A percentile compares a stretch with the other conserved stretches of the same genome.
These are phyloP conservation scores for Drosophila picticornis DNA, from an alignment of 2,888 invertebrate species.

Conservation along the genomic window DNA sequence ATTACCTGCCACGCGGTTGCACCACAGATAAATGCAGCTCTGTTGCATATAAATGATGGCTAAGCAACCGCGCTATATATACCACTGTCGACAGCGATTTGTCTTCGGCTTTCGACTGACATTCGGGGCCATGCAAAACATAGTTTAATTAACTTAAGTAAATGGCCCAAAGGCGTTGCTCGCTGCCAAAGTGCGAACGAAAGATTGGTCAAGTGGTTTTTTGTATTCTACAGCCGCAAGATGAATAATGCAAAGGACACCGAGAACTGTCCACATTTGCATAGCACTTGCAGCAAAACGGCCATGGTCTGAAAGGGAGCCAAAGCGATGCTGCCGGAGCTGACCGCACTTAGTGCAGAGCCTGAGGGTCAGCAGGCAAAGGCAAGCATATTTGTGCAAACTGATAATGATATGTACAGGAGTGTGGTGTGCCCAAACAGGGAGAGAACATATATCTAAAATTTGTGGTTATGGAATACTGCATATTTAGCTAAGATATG, in stretches of 20 bases:
- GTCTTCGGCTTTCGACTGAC: slow-evolving; percentile 56
- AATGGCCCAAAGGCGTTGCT: slow-evolving; percentile 24
- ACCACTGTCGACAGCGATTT: slow-evolving; percentile 45
- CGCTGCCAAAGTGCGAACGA: slow-evolving; percentile 50
- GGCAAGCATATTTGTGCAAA: slow-evolving; percentile 37
- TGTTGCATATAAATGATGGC: slow-evolving; percentile 61
- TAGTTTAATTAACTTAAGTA: slow-evolving; percentile 77
- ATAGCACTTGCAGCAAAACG: slow-evolving; percentile 31
- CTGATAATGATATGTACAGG: slow-evolving; percentile 30
- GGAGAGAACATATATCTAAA: neutral
- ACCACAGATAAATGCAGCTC: slow-evolving; percentile 59
- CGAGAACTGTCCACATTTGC: slow-evolving; percentile 49
- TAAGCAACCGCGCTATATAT: slow-evolving; percentile 25
- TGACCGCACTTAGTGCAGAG: slow-evolving; percentile 39
- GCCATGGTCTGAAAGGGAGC: neutral
- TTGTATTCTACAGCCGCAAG: slow-evolving; percentile 7
- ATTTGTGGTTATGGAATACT: neutral
- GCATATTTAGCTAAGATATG: neutral
- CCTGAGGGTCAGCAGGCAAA: slow-evolving; percentile 19
- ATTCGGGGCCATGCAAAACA: slow-evolving; percentile 37
- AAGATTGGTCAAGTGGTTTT: slow-evolving; percentile 9
- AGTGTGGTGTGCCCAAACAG: slow-evolving; percentile 1
- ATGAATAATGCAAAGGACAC: slow-evolving; percentile 55
- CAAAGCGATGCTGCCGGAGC: neutral
- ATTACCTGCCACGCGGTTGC: slow-evolving; percentile 65